These are phyloP conservation scores for Chaenodraco wilsoni DNA, from an alignment of 2,797 vertebrate genomes.

Conservation along the genomic window DNA sequence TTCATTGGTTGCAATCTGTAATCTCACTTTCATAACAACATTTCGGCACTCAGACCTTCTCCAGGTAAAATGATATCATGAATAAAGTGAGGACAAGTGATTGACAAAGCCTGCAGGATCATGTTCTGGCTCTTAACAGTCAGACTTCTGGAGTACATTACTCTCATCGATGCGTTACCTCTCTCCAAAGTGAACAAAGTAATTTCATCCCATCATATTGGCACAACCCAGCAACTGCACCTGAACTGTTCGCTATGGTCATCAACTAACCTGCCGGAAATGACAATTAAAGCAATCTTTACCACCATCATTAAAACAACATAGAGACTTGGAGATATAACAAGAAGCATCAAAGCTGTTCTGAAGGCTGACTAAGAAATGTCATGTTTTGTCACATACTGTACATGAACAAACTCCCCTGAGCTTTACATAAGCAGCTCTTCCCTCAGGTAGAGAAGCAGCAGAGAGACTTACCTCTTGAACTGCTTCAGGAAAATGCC, in stretches of 20 bases:
- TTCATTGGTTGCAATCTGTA: too few relatives aligned
- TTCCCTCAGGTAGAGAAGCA: constrained; percentile 1
- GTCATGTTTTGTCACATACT: not conserved
- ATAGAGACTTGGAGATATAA: not conserved
- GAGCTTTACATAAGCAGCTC: constrained; percentile 13
- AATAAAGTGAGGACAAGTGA: constrained; percentile 1
- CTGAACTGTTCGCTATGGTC: not conserved
- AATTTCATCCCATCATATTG: not conserved
- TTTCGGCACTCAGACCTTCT: not conserved
- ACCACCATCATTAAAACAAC: not conserved
- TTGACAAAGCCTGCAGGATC: not conserved
- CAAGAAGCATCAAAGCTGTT: not conserved
- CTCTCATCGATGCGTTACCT: not conserved
- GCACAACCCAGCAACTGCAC: not conserved
- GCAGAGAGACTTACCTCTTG: constrained; percentile 90
- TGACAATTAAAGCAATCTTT: not conserved
- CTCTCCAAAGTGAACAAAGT: too few relatives aligned
- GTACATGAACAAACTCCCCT: not conserved
- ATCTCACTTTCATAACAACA: not conserved
- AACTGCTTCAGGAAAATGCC: constrained; percentile 99
- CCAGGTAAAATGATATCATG: not conserved
- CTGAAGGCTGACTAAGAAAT: not conserved
- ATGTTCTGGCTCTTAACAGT: not conserved
- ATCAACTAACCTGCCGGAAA: not conserved
- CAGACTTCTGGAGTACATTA: not conserved